phyloP scores from a whole-genome alignment of 35 echinoderm and acorn worm species.

The Patiria miniata region DNA sequence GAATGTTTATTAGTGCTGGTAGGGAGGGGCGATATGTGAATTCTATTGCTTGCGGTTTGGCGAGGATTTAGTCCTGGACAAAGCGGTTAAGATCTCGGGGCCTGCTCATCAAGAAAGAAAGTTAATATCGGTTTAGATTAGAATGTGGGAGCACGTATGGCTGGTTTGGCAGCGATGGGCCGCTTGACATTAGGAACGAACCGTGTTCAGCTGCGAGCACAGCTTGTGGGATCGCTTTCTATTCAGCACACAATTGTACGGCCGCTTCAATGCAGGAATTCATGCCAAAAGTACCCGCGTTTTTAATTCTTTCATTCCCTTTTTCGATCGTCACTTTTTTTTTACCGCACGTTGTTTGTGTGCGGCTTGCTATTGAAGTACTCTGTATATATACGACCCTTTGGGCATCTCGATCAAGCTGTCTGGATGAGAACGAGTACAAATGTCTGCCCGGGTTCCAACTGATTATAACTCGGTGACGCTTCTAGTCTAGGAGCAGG shows the following conservation, averaged over 20 bases:
- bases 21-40: not conserved
- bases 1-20: slow-evolving; percentile 21
- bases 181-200: not conserved
- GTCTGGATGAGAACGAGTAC: not conserved
- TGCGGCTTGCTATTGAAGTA: slow-evolving; percentile 1
- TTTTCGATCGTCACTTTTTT: slow-evolving; percentile 3
- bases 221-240: slow-evolving; percentile 10
- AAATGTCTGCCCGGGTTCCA: not conserved
- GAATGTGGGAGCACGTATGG: slow-evolving; percentile 20
- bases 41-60: not conserved
- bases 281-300: not conserved
- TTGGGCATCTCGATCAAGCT: not conserved
- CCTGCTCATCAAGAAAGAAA: not conserved
- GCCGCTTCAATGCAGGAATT: slow-evolving; percentile 16
- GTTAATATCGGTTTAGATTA: not conserved
- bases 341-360: not conserved
- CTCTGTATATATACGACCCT: not conserved
- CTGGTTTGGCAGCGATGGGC: slow-evolving; percentile 8
- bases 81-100: not conserved
- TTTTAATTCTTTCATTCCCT: not conserved
- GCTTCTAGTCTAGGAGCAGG: too few species aligned
- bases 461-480: not conserved
- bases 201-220: slow-evolving; percentile 10
- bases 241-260: not conserved
- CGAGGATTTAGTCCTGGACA: not conserved